Conservation (phyloP, 2,113 vertebrate species). For the Pseudopipra pipra region DNA sequence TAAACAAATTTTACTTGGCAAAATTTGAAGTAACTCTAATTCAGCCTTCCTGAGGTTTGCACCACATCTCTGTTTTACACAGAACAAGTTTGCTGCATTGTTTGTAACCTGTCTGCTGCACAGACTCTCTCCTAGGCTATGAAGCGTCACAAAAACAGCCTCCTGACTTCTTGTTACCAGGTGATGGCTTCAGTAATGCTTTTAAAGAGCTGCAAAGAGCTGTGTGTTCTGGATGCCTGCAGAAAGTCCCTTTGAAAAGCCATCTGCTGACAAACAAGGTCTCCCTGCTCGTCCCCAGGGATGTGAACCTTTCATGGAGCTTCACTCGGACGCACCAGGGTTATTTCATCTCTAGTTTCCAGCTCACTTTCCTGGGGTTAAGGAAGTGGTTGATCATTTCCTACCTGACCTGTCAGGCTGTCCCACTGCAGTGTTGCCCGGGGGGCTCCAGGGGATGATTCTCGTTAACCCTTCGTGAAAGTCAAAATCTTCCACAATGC, state of each 20-base stretch:
- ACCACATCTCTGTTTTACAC: neutral
- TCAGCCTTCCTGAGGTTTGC: neutral
- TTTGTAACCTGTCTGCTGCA: neutral
- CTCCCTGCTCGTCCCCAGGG: neutral
- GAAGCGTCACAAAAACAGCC: neutral
- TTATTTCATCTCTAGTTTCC: neutral
- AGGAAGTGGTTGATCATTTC: neutral
- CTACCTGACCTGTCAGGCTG: neutral
- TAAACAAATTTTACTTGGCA: neutral
- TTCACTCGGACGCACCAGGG: neutral
- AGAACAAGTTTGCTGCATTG: neutral
- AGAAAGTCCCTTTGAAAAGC: neutral
- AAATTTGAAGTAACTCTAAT: neutral
- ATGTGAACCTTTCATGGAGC: neutral
- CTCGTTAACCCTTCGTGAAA: neutral
- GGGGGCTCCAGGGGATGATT: neutral
- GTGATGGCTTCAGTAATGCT: neutral
- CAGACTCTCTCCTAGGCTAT: neutral
- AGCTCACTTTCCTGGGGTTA: neutral
- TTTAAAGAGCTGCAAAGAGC: neutral
- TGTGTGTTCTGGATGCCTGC: neutral
- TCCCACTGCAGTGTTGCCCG: neutral
- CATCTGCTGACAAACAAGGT: neutral
- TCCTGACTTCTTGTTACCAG: neutral
- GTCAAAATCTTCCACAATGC: neutral